Percentiles rank a stretch among this genome's conserved stretches.
Conservation (phyloP, 2,113 vertebrate species). For the Corydoras maculifer region DNA sequence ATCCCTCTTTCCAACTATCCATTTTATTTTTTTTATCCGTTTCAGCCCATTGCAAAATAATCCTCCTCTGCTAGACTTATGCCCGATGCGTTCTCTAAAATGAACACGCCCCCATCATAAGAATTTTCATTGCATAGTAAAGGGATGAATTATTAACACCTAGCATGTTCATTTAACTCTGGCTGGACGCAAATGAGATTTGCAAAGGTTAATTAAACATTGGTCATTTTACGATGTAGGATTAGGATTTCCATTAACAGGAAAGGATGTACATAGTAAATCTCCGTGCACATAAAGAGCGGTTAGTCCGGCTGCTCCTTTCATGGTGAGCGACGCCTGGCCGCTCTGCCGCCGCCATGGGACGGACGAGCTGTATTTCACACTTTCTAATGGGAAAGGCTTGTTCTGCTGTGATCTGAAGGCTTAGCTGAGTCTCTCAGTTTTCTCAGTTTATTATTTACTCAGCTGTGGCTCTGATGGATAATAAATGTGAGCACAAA, state of each 20-base stretch:
- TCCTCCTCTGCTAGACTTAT: too few relatives aligned
- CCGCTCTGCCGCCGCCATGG: constrained; percentile 45
- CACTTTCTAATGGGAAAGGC: constrained; percentile 63
- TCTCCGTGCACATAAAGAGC: constrained; percentile 26
- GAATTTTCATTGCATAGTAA: background rate
- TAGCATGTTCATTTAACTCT: background rate
- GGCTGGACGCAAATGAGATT: background rate
- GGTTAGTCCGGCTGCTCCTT: constrained; percentile 45
- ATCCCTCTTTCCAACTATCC: too few relatives aligned
- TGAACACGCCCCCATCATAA: background rate
- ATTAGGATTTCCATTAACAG: constrained; percentile 16
- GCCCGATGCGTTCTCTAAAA: constrained; percentile 3
- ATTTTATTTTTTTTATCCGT: too few relatives aligned
- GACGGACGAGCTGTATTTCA: constrained; percentile 55
- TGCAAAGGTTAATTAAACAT: constrained; percentile 20
- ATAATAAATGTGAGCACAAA: too few relatives aligned
- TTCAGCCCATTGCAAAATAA: too few relatives aligned
- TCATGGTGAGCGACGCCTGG: constrained; percentile 47
- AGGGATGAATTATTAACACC: constrained; percentile 8
- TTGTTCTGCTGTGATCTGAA: constrained; percentile 54
- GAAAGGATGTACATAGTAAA: background rate
- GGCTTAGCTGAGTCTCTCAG: constrained; percentile 32
- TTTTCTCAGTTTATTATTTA: too few relatives aligned
- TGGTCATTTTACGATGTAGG: background rate
- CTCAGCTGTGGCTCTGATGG: too few relatives aligned